Base-by-base conservation (phyloP, 64 coral and sea anemone species). In the Platygyra sinensis region DNA sequence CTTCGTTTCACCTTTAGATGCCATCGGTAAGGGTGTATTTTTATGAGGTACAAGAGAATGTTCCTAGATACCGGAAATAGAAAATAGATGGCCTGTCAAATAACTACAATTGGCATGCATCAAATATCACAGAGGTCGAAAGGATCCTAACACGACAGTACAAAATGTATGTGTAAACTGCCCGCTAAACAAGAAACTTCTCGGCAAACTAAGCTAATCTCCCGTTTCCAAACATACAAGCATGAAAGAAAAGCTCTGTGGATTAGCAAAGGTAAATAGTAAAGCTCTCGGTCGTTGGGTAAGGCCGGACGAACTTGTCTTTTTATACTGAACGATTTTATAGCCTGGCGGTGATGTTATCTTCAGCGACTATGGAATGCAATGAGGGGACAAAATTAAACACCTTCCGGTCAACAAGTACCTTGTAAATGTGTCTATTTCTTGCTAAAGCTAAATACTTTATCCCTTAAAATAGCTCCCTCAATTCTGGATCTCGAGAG, bases 51-150 rank as follows among this genome's bases (percentile, higher is more conserved):
- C 81, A 51, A 50, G 80, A 83, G 63, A 85, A 71, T 85, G 36
- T 64, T 85, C 81, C 62, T 28, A 83, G 81, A 51, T 42, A 72
- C 81, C 81, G 81, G 81, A 85, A 85, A 85, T 71, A 30, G 81
- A 71, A 63, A 29, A 71, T 85, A 50, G 81, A 85, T 85, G 81
- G 81, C 32, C 81, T 85, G 81, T 85, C 81, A 85, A 71, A 71
- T 85, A 50, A 85, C 81, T 11, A 49, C 62, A 85, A 85, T 50
- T 51, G 81, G 81, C 81, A 85, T 64, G 81, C 81, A 85, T 85
- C 81, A 85, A 71, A 85, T 85, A 85, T 85, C 81, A 50, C 81
- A 72, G 63, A 69, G 32, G 20, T 71, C 69, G 63, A 71, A 85
- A 69, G 31, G 62, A 36, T 50, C 38, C 38, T 16, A 71, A 72